Evolutionary conservation across 2,888 invertebrate genomes (phyloP), one percentile per base, ranked within the genome.

Genomic region (Eubasilissa splendida): DNA sequence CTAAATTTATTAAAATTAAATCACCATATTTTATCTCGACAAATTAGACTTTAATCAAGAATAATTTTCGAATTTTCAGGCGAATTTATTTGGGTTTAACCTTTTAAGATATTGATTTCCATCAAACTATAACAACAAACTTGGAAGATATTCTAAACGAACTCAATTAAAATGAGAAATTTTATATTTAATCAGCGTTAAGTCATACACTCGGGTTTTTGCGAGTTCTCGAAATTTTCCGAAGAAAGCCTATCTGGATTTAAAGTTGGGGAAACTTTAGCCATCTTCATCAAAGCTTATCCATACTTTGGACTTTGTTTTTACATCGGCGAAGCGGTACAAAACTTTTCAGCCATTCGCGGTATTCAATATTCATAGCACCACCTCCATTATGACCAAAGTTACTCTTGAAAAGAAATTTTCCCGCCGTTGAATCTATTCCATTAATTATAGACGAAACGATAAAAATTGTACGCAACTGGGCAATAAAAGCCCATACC

Each of bases 361-460:
- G 53, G 75, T 80, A 75, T 70, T 80, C 80, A 80, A 80, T 80
- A 80, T 80, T 80, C 80, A 80, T 76, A 68, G 33, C 75, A 70
- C 76, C 68, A 65, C 76, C 68, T 31, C 56, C 76, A 75, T 68
- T 68, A 80, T 80, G 70, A 42, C 58, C 31, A 59, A 80, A 75
- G 31, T 80, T 76, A 42, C 66, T 56, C 56, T n/a, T 50, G 31
- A 56, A 77, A 68, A 52, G 70, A 77, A 66, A 42, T 71, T 71
- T 50, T 68, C 50, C 12, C 14, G 8, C 66, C n/a, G 11, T 66
- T n/a, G n/a, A 70, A 68, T 56, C n/a, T 68, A 58, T 59, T 70
- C 11, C 33, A 70, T 77, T 70, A 70, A 77, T 77, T 70, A 70
- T 65, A 65, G 66, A 54, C 52, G 31, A 33, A 56, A 22, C 53